A percentile compares a stretch with the other conserved stretches of the same genome.
phyloP scores from a whole-genome alignment of 2,113 vertebrate genomes.

The Nesospiza acunhae region DNA sequence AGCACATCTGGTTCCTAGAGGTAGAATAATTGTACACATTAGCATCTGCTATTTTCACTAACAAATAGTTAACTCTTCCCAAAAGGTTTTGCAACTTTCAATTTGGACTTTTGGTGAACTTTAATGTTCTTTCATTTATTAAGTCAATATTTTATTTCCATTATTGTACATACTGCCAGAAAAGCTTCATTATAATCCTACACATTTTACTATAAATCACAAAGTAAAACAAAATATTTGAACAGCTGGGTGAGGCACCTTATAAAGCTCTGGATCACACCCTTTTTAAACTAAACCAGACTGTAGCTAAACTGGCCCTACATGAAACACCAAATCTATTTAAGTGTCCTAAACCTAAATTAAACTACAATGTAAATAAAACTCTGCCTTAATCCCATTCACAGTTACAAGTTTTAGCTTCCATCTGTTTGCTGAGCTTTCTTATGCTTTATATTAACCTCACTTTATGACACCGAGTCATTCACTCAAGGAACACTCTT shows the following conservation, averaged over 20 bases:
- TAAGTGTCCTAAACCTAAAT: slow-evolving; percentile 56
- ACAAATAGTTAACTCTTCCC: slow-evolving; percentile 36
- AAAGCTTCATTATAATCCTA: slow-evolving; percentile 73
- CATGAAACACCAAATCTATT: slow-evolving; percentile 50
- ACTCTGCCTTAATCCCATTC: slow-evolving; percentile 60
- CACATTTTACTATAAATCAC: slow-evolving; percentile 72
- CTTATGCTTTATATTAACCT: slow-evolving; percentile 16
- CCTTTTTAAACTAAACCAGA: slow-evolving; percentile 68
- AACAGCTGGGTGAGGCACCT: slow-evolving; percentile 75
- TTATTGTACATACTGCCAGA: slow-evolving; percentile 68
- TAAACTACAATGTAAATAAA: slow-evolving; percentile 52
- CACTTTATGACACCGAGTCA: neutral
- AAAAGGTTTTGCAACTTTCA: slow-evolving; percentile 17
- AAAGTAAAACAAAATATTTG: slow-evolving; percentile 78
- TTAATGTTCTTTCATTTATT: slow-evolving; percentile 61
- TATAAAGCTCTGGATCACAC: slow-evolving; percentile 69
- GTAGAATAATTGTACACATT: neutral
- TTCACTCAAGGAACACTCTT: neutral
- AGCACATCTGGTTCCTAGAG: slow-evolving; percentile 91
- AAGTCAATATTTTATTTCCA: slow-evolving; percentile 74
- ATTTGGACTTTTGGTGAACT: slow-evolving; percentile 71
- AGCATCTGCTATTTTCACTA: slow-evolving; percentile 30
- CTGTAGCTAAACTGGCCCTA: slow-evolving; percentile 37
- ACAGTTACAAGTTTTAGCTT: slow-evolving; percentile 41
- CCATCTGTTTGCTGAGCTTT: slow-evolving; percentile 55